Evolutionary conservation across 2,113 vertebrate genomes (phyloP), one percentile per base, ranked within the genome.

Genomic region (Megaceryle maxima): DNA sequence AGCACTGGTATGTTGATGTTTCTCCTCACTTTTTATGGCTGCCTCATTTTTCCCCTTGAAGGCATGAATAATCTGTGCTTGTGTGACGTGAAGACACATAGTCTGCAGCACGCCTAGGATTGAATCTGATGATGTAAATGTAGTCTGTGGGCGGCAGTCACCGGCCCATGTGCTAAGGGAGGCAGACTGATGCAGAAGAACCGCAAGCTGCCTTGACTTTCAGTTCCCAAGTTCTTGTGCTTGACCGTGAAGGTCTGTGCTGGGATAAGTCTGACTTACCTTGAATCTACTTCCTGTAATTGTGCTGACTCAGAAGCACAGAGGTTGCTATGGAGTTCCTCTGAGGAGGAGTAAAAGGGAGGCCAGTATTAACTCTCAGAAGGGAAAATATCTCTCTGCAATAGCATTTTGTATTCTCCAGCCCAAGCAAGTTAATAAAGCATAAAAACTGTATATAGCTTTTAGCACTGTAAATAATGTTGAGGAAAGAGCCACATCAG

Each of bases 161-260:
- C 33, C 29, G 46, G 41, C 12, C 2, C 18, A 8, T 31, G 4
- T 5, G 9, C 22, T 31, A 16, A 80, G 48, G 24, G 63, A 50
- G 26, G 35, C 51, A 76, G 56, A 17, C 46, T 39, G n/a, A 20
- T 84, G 78, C 66, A 81, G 43, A 18, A 39, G 75, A 62, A 46
- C 62, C 44, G 51, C 33, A 8, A 1, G 0, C 56, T 59, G 10
- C 8, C 2, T 41, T 0, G 0, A 3, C 56, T 89, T 83, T 55
- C 69, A 63, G 35, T 41, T 59, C 57, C 56, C 21, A 51, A 31
- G 20, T 74, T 78, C 68, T 72, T 79, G 22, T 68, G 55, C 44
- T 60, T 76, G 39, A 43, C 53, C 0, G 0, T 79, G 26, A 76
- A 55, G 31, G 25, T 84, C 28, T 53, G 48, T 5, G 7, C 24